Evolutionary conservation across 1,140 invertebrate genomes (phyloP).

Genomic region (Hylyphantes graminicola): DNA sequence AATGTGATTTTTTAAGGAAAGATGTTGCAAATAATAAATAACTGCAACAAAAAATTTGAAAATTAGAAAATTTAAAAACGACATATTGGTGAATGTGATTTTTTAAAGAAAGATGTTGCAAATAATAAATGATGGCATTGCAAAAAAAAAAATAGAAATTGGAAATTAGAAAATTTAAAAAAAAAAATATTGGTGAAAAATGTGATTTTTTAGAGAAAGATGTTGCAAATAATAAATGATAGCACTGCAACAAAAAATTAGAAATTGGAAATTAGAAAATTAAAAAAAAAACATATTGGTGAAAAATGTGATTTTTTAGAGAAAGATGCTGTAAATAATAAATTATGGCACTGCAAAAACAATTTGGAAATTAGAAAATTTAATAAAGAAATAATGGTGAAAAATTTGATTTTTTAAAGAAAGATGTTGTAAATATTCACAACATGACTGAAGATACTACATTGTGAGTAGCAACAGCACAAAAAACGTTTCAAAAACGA

Average conservation of each 20-base stretch:
- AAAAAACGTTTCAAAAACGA: too few relatives aligned
- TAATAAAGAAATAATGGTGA: not conserved
- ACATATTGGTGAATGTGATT: too few relatives aligned
- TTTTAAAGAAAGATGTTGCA: too few relatives aligned
- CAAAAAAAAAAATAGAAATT: not conserved
- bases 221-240: not conserved
- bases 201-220: not conserved
- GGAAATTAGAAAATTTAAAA: too few relatives aligned
- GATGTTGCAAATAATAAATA: too few relatives aligned
- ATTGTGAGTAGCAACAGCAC: too few relatives aligned
- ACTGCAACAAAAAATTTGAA: too few relatives aligned
- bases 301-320: not conserved
- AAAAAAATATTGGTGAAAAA: too few relatives aligned
- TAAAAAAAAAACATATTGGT: not conserved
- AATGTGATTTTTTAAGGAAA: not conserved
- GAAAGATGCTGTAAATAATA: too few relatives aligned
- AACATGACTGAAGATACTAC: too few relatives aligned
- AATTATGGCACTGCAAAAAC: constrained; percentile 50
- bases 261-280: not conserved
- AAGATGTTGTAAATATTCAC: not conserved
- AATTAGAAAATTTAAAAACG: too few relatives aligned
- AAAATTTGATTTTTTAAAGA: not conserved
- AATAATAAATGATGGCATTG: constrained; percentile 56
- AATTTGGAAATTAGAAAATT: not conserved
- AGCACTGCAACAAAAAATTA: not conserved